Evolutionary conservation across 2,888 invertebrate species (phyloP).

Genomic region (Baronia brevicornis): DNA sequence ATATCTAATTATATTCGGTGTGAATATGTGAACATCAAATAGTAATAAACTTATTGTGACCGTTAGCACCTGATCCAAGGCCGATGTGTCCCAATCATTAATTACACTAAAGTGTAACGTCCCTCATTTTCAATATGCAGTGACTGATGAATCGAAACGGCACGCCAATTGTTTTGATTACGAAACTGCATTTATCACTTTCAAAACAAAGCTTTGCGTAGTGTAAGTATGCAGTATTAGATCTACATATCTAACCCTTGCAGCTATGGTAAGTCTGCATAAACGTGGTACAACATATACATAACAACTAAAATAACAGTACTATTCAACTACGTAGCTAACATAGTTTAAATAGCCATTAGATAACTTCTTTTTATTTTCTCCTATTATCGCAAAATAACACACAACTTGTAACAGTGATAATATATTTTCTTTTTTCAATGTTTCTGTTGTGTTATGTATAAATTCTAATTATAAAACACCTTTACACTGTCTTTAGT

Average conservation of each 20-base stretch:
- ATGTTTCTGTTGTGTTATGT: too few relatives aligned
- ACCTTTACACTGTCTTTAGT: too few relatives aligned
- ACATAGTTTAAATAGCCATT: too few relatives aligned
- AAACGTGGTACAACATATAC: too few relatives aligned
- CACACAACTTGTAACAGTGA: too few relatives aligned
- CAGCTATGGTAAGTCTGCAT: too few relatives aligned
- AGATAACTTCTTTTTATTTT: too few relatives aligned
- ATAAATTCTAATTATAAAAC: too few relatives aligned
- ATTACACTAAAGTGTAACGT: constrained; percentile 24
- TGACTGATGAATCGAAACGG: constrained; percentile 8
- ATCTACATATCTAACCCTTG: constrained; percentile 11
- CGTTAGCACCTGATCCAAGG: constrained; percentile 54
- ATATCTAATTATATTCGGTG: constrained; percentile 25
- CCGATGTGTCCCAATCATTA: constrained; percentile 30
- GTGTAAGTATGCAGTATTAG: constrained; percentile 12
- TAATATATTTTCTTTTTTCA: too few relatives aligned
- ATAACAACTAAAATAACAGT: too few relatives aligned
- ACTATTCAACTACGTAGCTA: too few relatives aligned
- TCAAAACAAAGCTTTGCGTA: constrained; percentile 22
- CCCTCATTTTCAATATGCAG: constrained; percentile 11
- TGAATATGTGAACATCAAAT: constrained; percentile 25
- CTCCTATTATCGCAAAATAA: too few relatives aligned
- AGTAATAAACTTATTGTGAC: constrained; percentile 41
- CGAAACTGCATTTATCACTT: constrained; percentile 34
- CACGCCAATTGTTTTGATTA: constrained; percentile 35